phyloP scores from a whole-genome alignment of 2,797 vertebrate species.

The Cryptoblepharus egeriae region DNA sequence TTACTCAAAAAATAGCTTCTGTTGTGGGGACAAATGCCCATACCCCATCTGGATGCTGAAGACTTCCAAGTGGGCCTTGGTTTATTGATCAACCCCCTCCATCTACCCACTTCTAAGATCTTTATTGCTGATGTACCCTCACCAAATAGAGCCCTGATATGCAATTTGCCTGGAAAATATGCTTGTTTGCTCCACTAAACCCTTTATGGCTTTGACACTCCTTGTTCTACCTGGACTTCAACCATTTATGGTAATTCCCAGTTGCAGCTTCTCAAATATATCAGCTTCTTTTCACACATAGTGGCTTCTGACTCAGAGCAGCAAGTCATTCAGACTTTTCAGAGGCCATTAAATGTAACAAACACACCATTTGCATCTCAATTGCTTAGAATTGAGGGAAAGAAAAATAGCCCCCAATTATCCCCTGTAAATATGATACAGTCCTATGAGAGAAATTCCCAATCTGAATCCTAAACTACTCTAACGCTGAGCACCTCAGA shows the following conservation, averaged over 20 bases:
- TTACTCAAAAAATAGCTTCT: background rate
- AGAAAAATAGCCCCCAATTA: too few relatives aligned
- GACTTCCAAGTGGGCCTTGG: background rate
- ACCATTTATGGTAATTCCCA: slow-evolving; percentile 26
- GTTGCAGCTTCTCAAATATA: slow-evolving; percentile 1
- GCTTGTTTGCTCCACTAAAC: background rate
- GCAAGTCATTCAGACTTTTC: fast-evolving
- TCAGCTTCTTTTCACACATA: slow-evolving; percentile 40
- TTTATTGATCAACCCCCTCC: too few relatives aligned
- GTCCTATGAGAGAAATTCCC: too few relatives aligned
- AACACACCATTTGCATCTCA: background rate
- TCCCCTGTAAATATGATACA: too few relatives aligned
- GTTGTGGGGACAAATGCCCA: background rate
- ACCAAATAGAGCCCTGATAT: background rate
- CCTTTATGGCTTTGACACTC: background rate
- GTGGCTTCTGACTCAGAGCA: slow-evolving; percentile 24
- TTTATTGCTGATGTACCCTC: background rate
- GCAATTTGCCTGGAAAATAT: too few relatives aligned
- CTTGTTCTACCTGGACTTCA: slow-evolving; percentile 3
- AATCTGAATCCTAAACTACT: too few relatives aligned
- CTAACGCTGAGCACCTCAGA: too few relatives aligned
- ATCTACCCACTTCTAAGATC: background rate
- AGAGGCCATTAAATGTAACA: fast-evolving
- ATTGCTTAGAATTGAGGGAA: background rate
- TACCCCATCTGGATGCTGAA: background rate